Conservation (phyloP, 2,888 invertebrate genomes). For the Baccha elongata region DNA sequence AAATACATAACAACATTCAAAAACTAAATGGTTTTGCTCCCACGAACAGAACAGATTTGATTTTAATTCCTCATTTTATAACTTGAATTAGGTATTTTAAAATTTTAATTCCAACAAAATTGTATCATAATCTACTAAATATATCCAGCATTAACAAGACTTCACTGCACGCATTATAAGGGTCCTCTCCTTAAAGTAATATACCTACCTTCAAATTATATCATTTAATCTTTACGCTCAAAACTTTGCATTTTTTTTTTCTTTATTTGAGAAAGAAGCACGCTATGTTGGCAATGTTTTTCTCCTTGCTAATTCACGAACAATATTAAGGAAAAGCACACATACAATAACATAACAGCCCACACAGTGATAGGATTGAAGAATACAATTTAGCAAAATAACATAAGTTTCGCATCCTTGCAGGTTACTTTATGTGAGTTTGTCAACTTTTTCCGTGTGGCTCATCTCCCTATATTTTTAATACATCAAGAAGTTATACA, state of each 20-base stretch:
- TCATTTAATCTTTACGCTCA: constrained; percentile 50
- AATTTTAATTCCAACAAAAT: constrained; percentile 28
- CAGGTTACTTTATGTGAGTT: background rate
- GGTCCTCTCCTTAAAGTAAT: background rate
- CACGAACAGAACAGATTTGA: constrained; percentile 12
- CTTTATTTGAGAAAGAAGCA: background rate
- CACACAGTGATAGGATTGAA: constrained; percentile 17
- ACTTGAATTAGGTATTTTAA: constrained; percentile 27
- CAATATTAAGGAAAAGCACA: constrained; percentile 43
- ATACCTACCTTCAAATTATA: constrained; percentile 47
- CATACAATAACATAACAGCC: background rate
- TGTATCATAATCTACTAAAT: background rate
- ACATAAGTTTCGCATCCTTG: constrained; percentile 20
- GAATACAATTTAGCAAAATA: constrained; percentile 12
- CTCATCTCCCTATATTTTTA: constrained; percentile 1
- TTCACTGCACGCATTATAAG: constrained; percentile 13
- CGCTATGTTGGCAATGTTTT: constrained; percentile 30
- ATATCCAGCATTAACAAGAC: constrained; percentile 39
- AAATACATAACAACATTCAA: background rate
- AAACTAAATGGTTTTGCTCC: constrained; percentile 5
- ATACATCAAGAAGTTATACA: constrained; percentile 45
- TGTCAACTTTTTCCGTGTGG: constrained; percentile 3
- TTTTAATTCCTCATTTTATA: constrained; percentile 31
- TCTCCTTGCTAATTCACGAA: constrained; percentile 60
- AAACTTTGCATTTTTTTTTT: constrained; percentile 37